Evolutionary conservation across 2,888 invertebrate species (phyloP), one percentile per base, ranked within the genome.

Genomic region (Papilio gigon): DNA sequence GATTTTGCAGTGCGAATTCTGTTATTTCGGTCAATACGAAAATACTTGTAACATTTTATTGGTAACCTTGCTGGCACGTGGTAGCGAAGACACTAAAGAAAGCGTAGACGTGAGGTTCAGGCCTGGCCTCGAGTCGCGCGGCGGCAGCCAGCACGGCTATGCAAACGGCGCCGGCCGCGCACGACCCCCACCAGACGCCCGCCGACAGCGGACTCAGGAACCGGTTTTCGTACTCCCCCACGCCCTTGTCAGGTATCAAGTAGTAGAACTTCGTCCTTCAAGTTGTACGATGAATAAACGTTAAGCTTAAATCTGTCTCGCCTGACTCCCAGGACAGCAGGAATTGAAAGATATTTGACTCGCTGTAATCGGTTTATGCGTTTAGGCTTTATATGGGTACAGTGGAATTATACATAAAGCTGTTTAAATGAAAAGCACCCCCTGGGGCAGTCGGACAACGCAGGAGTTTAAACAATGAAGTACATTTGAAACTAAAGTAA

Each of bases 171-270:
- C 81, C 79, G 0, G 86, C 81, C 0, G 76, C 80, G 25, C 85
- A 65, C 0, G 85, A 79, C 61, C 86, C 82, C 77, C 83, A 83
- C 93, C 93, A 93, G 25, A 90, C 90, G 0, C 82, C 82, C 0
- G 71, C 63, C 0, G 92, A 87, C 77, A 93, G 83, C 0, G 93
- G 93, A 12, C 86, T 86, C 1, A 93, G 78, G 74, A 93, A 93
- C 40, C 85, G 86, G 74, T 90, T 88, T 75, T 90, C 90, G 71
- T 88, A 90, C 4, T 80, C 72, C 0, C 91, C 91, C 0, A 90
- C 80, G 0, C 91, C 90, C 68, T 80, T 79, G n/a, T 83, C 83
- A 1, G 86, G 80, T 44, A 90, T 89, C 1, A 89, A 74, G 75
- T 90, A 92, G 81, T 84, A 92, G 74, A 90, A 88, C 69, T 88